These are phyloP conservation scores for Phalanger gymnotis DNA, from an alignment of 2,797 vertebrate genomes.

Conservation along the genomic window DNA sequence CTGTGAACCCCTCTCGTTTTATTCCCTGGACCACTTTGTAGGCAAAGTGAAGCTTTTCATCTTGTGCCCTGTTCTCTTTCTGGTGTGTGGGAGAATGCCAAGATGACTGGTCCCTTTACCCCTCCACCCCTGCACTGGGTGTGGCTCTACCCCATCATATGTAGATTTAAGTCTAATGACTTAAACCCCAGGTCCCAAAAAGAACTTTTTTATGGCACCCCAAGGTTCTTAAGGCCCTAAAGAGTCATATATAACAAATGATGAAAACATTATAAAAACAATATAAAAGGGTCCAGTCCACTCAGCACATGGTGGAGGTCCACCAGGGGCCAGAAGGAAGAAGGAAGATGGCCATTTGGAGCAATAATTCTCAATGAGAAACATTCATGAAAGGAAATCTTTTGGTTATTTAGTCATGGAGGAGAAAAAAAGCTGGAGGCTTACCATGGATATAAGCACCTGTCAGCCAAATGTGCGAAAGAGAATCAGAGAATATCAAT, in stretches of 20 bases:
- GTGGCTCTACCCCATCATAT: not conserved
- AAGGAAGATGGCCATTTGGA: not conserved
- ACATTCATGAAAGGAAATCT: not conserved
- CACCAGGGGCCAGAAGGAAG: not conserved
- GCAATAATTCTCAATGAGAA: accelerated
- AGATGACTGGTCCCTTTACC: not conserved
- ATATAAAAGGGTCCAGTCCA: not conserved
- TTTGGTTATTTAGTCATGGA: not conserved
- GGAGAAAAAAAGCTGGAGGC: not conserved
- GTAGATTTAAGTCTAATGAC: accelerated
- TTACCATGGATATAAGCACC: accelerated
- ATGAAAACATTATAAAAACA: not conserved
- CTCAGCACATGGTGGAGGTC: not conserved
- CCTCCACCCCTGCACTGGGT: not conserved
- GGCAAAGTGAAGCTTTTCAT: not conserved
- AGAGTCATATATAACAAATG: accelerated
- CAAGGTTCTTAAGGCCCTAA: accelerated
- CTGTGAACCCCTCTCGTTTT: not conserved
- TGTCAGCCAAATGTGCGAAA: not conserved
- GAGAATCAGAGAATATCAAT: not conserved
- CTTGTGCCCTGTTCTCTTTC: accelerated
- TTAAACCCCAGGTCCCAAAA: accelerated
- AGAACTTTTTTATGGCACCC: not conserved
- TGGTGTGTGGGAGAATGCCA: accelerated
- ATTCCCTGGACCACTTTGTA: too few species aligned